Conservation (phyloP, 2,113 vertebrate species). For the Peromyscus polionotus region DNA sequence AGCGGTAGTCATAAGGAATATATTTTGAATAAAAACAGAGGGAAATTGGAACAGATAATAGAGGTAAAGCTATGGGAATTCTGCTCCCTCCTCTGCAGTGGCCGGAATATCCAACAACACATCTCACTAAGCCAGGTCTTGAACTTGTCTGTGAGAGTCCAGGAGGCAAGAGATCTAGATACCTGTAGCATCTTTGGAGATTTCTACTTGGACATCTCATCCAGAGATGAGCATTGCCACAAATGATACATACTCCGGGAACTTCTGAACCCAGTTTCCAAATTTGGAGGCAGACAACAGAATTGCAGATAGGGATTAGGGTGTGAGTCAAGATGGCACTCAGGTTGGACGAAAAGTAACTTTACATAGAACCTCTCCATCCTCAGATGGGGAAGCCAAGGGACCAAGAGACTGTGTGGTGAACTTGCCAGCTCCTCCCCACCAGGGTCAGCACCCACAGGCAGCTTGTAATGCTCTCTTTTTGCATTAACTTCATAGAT, state of each 20-base stretch:
- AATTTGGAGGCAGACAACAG: not conserved
- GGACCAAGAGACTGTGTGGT: not conserved
- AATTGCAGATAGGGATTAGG: not conserved
- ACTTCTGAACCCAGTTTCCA: not conserved
- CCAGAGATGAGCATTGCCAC: not conserved
- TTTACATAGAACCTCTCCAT: not conserved
- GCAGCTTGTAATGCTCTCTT: not conserved
- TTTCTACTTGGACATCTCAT: not conserved
- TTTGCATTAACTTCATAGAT: not conserved
- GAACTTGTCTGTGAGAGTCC: not conserved
- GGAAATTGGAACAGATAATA: not conserved
- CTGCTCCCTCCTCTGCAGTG: not conserved
- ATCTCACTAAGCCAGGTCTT: not conserved
- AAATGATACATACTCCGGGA: not conserved
- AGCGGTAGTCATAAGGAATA: not conserved
- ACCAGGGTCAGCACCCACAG: not conserved
- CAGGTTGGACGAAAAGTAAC: not conserved
- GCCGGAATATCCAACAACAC: not conserved
- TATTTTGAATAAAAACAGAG: not conserved
- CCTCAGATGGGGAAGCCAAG: not conserved
- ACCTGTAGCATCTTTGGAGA: not conserved
- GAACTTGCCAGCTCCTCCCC: not conserved
- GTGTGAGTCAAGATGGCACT: not conserved
- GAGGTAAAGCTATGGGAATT: not conserved
- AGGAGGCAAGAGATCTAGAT: not conserved